Percentiles rank a stretch among this genome's conserved stretches.
Evolutionary conservation across 1,140 invertebrate species (phyloP).

Genomic region (Choristoneura fumiferana): DNA sequence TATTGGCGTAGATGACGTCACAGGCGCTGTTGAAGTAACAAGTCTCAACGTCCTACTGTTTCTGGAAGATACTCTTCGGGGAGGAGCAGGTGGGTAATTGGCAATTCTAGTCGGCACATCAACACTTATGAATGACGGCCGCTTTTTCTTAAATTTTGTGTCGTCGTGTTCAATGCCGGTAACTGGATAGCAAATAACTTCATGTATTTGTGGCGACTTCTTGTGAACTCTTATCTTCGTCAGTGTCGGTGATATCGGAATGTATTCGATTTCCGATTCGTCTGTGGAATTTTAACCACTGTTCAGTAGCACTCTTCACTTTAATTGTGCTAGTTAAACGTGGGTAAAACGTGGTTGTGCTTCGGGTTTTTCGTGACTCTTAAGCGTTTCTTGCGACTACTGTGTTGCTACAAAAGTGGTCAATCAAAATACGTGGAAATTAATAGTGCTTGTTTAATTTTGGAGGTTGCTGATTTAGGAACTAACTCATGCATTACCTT

Average conservation of each 20-base stretch:
- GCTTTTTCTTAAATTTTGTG: slow-evolving; percentile 70
- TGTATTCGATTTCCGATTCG: slow-evolving; percentile 87
- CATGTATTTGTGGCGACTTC: slow-evolving; percentile 63
- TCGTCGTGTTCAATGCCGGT: slow-evolving; percentile 59
- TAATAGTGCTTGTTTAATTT: slow-evolving; percentile 64
- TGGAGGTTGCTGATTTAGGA: slow-evolving; percentile 61
- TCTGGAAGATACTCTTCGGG: slow-evolving; percentile 85
- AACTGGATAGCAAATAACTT: slow-evolving; percentile 81
- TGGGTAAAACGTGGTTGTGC: slow-evolving; percentile 66
- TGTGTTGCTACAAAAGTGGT: slow-evolving; percentile 50
- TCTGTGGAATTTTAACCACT: slow-evolving; percentile 80
- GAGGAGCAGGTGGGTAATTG: slow-evolving; percentile 82
- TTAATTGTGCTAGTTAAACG: slow-evolving; percentile 42
- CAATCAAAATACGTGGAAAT: slow-evolving; percentile 39
- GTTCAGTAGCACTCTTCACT: slow-evolving; percentile 39
- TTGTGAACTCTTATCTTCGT: slow-evolving; percentile 89
- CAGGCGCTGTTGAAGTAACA: slow-evolving; percentile 78
- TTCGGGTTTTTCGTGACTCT: slow-evolving; percentile 53
- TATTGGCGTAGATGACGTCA: slow-evolving; percentile 33
- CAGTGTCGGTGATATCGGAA: slow-evolving; percentile 88
- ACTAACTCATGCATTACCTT: slow-evolving; percentile 66
- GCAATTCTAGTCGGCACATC: slow-evolving; percentile 34
- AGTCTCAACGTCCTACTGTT: slow-evolving; percentile 84
- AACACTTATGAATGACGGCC: slow-evolving; percentile 71
- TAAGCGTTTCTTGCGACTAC: slow-evolving; percentile 46